phyloP scores from a whole-genome alignment of 2,888 invertebrate genomes.

The Temnothorax rugatulus region DNA sequence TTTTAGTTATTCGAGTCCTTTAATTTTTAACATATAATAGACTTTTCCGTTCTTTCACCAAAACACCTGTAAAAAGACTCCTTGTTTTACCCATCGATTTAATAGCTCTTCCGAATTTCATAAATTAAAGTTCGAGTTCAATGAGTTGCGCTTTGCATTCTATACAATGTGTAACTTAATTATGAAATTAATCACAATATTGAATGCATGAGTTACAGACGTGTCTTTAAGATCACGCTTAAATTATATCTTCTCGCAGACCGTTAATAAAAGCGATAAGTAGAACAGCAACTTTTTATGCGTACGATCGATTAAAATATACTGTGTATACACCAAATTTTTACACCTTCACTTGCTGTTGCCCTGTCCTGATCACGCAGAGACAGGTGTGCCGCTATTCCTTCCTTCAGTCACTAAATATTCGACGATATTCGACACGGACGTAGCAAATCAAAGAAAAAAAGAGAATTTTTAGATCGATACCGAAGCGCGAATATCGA shows the following conservation, averaged over 20 bases:
- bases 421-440: background rate
- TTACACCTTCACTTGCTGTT: background rate
- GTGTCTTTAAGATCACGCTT: background rate
- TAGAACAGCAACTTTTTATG: slow-evolving; percentile 6
- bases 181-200: slow-evolving; percentile 8
- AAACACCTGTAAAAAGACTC: background rate
- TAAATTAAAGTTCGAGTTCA: slow-evolving; percentile 20
- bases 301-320: background rate
- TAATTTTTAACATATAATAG: background rate
- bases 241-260: background rate
- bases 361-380: background rate
- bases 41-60: background rate
- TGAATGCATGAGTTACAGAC: background rate
- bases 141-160: background rate
- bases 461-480: background rate
- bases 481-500: background rate
- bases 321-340: background rate
- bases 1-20: too few species aligned
- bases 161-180: background rate
- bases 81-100: background rate
- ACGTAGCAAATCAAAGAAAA: background rate
- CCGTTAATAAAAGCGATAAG: background rate
- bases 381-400: background rate
- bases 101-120: background rate
- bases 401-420: background rate